Evolutionary conservation across 92 coral and sea anemone genomes (phyloP).

Genomic region (Desmophyllum pertusum): DNA sequence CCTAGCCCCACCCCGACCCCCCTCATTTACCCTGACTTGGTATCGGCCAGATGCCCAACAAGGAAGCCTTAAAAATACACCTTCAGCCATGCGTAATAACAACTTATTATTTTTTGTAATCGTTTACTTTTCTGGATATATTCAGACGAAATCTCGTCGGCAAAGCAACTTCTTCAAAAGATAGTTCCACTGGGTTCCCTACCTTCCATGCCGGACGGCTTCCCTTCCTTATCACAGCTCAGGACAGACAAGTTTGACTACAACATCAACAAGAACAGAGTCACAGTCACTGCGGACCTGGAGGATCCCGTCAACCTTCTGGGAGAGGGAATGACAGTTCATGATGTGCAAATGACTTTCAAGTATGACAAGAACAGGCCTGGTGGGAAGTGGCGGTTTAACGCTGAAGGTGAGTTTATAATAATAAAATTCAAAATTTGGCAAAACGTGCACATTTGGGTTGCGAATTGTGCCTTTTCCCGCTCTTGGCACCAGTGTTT

Average conservation of each 20-base stretch:
- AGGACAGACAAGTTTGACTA: conserved; percentile 91
- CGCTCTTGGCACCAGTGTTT: too few species aligned
- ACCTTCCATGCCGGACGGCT: conserved; percentile 93
- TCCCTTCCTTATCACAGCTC: conserved; percentile 78
- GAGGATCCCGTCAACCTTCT: conserved; percentile 85
- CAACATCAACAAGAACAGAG: conserved; percentile 67
- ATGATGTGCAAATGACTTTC: conserved; percentile 79
- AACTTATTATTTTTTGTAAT: neutral
- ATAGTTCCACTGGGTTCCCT: conserved; percentile 80
- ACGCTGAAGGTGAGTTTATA: conserved; percentile 74
- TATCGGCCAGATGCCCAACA: neutral
- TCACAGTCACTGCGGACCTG: conserved; percentile 83
- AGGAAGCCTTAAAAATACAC: neutral
- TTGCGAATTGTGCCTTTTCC: too few species aligned
- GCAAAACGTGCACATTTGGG: too few species aligned
- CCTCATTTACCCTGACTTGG: neutral
- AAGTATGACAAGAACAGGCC: conserved; percentile 70
- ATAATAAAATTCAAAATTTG: too few species aligned
- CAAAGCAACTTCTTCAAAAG: conserved; percentile 72
- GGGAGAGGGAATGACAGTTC: conserved; percentile 74
- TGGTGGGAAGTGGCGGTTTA: conserved; percentile 85
- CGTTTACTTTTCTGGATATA: too few species aligned
- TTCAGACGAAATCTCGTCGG: conserved; percentile 72
- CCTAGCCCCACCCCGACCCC: neutral
- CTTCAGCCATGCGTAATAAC: too few species aligned